Evolutionary conservation across 2,797 vertebrate genomes (phyloP).

Genomic region (Poecilia picta): DNA sequence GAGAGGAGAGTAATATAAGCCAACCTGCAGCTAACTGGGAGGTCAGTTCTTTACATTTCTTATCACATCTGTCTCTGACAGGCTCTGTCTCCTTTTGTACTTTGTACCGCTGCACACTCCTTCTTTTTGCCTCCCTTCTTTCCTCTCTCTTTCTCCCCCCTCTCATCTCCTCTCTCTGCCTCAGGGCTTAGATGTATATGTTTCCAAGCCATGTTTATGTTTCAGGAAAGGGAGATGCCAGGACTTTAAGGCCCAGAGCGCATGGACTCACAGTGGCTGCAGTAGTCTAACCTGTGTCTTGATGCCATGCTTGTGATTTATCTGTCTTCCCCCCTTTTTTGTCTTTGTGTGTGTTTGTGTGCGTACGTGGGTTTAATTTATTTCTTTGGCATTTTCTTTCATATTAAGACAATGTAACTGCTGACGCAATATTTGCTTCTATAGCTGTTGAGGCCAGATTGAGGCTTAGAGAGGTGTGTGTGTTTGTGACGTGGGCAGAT

Average conservation of each 20-base stretch:
- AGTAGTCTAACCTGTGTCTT: conserved; percentile 79
- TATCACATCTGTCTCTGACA: conserved; percentile 90
- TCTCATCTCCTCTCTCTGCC: conserved; percentile 68
- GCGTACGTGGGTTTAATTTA: conserved; percentile 66
- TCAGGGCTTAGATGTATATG: conserved; percentile 78
- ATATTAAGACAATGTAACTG: conserved; percentile 68
- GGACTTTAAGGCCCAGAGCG: conserved; percentile 76
- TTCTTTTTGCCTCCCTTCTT: conserved; percentile 24
- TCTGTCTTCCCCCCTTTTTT: conserved; percentile 67
- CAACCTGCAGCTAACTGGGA: conserved; percentile 99
- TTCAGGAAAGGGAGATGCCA: conserved; percentile 78
- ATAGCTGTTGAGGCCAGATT: conserved; percentile 77
- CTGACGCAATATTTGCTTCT: conserved; percentile 74
- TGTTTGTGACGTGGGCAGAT: conserved; percentile 60
- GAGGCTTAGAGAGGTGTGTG: conserved; percentile 75
- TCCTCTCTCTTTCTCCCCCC: conserved; percentile 36
- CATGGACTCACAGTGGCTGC: conserved; percentile 81
- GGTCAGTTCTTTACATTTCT: conserved; percentile 99
- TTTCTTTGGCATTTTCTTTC: conserved; percentile 71
- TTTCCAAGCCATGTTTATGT: conserved; percentile 79
- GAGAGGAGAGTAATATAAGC: conserved; percentile 99
- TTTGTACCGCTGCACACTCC: conserved; percentile 72
- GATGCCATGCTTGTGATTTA: conserved; percentile 72
- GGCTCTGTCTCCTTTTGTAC: conserved; percentile 77
- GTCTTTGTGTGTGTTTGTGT: conserved; percentile 62